Base-by-base conservation (phyloP, 2,113 vertebrate species). In the Pogonocichla stellata region DNA sequence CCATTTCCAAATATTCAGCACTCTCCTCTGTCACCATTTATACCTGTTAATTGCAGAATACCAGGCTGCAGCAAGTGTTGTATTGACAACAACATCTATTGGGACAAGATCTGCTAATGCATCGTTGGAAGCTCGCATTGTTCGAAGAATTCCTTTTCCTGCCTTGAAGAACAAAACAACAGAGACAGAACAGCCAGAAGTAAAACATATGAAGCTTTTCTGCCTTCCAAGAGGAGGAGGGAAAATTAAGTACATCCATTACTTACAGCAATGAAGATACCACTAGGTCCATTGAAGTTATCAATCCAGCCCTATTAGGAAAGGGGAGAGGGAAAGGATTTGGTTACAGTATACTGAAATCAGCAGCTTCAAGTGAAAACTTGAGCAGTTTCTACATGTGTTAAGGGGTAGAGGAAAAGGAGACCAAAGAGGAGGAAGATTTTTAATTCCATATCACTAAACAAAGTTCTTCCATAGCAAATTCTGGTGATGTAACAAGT, bases 261-360 rank as follows among this genome's bases (percentile, higher is more conserved):
- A 99, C 99, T 99, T 97, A 99, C 99, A 78, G 99, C 99, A 95
- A 99, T 99, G 94, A 99, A 99, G 91, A 99, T 98, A 96, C 99
- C 99, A 98, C 99, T 99, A 29, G 99, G 99, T 95, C 99, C 99
- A 90, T 99, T 99, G 97, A 99, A 99, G 97, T 99, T 99, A 98
- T 99, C 99, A 88, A 99, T 99, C 99, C 99, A 99, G 85, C 99
- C 99, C 99, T 99, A 91, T 95, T 78, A 88, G 24, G 24, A 97
- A 93, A 79, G 53, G 50, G 29, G 11, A 42, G 25, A 57, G 19
- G 43, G 31, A 53, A 81, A 87, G 19, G 24, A 61, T 54, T 89
- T 53, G 25, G 69, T 93, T 89, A 94, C 60, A 74, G 18, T 20
- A 34, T 6, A 56, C 2, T 36, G 8, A 65, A 84, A 24, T 71